phyloP scores from a whole-genome alignment of 30 jellyfish, hydroid and myxozoan genomes.

The Aurelia aurita complex sp. Pacific region DNA sequence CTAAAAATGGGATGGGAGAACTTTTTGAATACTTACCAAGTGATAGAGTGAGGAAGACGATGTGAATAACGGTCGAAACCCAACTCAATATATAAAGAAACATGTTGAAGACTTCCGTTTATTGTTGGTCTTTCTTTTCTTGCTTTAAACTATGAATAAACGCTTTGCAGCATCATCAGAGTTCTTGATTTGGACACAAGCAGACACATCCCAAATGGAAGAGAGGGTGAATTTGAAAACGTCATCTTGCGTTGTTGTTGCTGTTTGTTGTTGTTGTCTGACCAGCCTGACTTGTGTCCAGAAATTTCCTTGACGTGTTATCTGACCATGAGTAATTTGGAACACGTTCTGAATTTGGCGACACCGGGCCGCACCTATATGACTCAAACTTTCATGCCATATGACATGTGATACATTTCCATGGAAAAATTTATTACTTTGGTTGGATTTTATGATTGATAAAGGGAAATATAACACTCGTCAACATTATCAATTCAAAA shows the following conservation, averaged over 20 bases:
- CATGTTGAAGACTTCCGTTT: constrained; percentile 23
- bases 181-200: too few relatives aligned
- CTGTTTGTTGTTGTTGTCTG: not conserved
- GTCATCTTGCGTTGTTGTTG: constrained; percentile 30
- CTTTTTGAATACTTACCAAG: constrained; percentile 60
- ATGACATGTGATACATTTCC: too few relatives aligned
- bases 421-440: too few relatives aligned
- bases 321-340: too few relatives aligned
- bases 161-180: not conserved
- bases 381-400: too few relatives aligned
- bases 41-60: constrained; percentile 76
- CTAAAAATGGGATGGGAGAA: too few relatives aligned
- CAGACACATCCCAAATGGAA: constrained; percentile 15
- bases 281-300: not conserved
- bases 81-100: constrained; percentile 76
- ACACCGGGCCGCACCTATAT: too few relatives aligned
- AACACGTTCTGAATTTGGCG: too few relatives aligned
- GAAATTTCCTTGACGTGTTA: not conserved
- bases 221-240: constrained; percentile 6
- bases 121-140: not conserved
- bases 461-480: too few relatives aligned
- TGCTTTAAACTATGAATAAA: constrained; percentile 1
- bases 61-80: constrained; percentile 81
- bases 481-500: too few relatives aligned
- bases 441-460: too few relatives aligned